Evolutionary conservation across 1,140 invertebrate species (phyloP), one percentile per base, ranked within the genome.

Genomic region (Cardiocondyla obscurior): DNA sequence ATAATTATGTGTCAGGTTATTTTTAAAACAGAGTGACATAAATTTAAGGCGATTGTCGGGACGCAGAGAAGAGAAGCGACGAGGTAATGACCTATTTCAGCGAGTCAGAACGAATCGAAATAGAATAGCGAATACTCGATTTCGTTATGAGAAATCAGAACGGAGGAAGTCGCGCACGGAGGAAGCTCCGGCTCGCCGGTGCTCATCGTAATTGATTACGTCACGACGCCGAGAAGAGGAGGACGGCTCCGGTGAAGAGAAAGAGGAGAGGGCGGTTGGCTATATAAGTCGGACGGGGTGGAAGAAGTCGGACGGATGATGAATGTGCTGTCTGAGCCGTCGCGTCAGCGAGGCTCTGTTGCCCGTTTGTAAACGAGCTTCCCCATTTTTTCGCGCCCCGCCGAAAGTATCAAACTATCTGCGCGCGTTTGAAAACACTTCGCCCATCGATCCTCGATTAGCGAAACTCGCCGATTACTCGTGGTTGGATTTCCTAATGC

Each of bases 281-380:
- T 22, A 49, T 42, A 33, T 46, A 39, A 74, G 58, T 55, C 30
- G 22, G 16, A 46, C 25, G 72, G 72, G 69, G 73, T 19, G 55
- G 28, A 89, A 87, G 86, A 84, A 90, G 88, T 90, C 73, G 84
- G 81, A 74, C 72, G 90, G 83, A 91, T 91, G 90, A 91, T 91
- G 88, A 91, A 91, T 91, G 85, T 60, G 69, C 86, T 72, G 82
- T 86, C 82, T 87, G 65, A 88, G 85, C 86, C 83, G 69, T 87
- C 83, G 76, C 82, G 85, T 88, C 90, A 86, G 67, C 88, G 83
- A 82, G 86, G 85, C 87, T 91, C 90, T 91, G 88, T 91, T 90
- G 85, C 85, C 87, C 88, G 86, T 91, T 92, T 92, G 91, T 90
- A 92, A 91, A 92, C 91, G 89, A 90, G 90, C 89, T 58, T 60